These are phyloP conservation scores for Stomatorhinus ivindoensis DNA, from an alignment of 2,113 vertebrate genomes.

Conservation along the genomic window DNA sequence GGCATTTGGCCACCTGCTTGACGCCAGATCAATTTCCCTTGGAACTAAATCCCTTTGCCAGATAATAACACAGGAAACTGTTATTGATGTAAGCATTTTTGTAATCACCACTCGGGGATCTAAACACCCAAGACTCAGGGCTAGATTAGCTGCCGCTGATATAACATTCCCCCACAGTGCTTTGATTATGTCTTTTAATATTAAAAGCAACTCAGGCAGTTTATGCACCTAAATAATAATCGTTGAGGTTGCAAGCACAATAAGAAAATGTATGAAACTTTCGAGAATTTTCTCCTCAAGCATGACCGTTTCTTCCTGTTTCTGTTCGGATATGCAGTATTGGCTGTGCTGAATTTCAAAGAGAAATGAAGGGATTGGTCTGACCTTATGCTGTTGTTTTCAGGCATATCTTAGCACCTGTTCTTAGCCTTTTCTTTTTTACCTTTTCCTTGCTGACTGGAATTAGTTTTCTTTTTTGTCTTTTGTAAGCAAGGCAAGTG, in stretches of 20 bases:
- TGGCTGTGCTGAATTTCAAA: neutral
- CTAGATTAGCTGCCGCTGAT: neutral
- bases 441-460: neutral
- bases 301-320: neutral
- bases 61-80: neutral
- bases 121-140: neutral
- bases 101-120: conserved; percentile 14
- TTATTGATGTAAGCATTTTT: conserved; percentile 14
- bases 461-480: neutral
- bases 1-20: neutral
- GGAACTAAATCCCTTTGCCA: conserved; percentile 8
- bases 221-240: conserved; percentile 6
- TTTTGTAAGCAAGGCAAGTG: neutral
- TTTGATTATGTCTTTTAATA: neutral
- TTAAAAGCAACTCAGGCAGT: neutral
- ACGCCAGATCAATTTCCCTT: conserved; percentile 2
- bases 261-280: neutral
- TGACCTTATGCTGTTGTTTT: neutral
- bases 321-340: neutral
- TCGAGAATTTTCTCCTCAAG: neutral
- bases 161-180: neutral
- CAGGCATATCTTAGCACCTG: neutral
- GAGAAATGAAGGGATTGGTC: neutral
- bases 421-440: neutral
- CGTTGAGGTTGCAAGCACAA: neutral